Conservation (phyloP, 2,113 vertebrate genomes). For the Micronycteris hirsuta region DNA sequence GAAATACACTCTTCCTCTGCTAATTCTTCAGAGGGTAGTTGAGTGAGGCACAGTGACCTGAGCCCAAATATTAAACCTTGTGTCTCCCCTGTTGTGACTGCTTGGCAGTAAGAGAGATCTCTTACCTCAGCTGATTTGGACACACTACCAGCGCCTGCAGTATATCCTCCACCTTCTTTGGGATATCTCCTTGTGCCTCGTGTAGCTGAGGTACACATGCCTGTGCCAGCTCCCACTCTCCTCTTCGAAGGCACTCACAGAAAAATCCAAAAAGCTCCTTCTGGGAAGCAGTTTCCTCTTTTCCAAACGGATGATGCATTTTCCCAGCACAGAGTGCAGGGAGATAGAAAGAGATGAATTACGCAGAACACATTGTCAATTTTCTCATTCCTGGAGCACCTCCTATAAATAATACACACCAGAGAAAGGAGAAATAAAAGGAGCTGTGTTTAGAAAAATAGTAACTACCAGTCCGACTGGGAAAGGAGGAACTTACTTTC, state of each 20-base stretch:
- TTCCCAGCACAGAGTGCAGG: conserved; percentile 62
- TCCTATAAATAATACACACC: background rate
- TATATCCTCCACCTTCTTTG: conserved; percentile 81
- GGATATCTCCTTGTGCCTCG: conserved; percentile 73
- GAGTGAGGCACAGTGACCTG: background rate
- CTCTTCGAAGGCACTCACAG: conserved; percentile 85
- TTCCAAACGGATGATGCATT: conserved; percentile 89
- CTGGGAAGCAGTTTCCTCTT: conserved; percentile 86
- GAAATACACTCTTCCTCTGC: background rate
- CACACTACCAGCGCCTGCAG: conserved; percentile 86
- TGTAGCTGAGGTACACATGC: conserved; percentile 91
- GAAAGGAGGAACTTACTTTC: background rate
- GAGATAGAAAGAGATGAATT: background rate
- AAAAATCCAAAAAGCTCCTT: conserved; percentile 89
- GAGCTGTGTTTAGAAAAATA: background rate
- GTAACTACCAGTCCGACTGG: background rate
- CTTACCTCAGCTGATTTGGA: conserved; percentile 85
- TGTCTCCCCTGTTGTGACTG: background rate
- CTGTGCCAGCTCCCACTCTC: conserved; percentile 91
- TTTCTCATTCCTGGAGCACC: background rate
- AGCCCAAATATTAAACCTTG: background rate
- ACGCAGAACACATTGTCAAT: conserved; percentile 8
- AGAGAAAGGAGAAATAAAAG: background rate
- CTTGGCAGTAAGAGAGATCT: background rate
- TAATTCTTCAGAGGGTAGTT: conserved; percentile 14